These are phyloP conservation scores for Drosophila ezoana DNA, from an alignment of 2,888 invertebrate species.

Conservation along the genomic window DNA sequence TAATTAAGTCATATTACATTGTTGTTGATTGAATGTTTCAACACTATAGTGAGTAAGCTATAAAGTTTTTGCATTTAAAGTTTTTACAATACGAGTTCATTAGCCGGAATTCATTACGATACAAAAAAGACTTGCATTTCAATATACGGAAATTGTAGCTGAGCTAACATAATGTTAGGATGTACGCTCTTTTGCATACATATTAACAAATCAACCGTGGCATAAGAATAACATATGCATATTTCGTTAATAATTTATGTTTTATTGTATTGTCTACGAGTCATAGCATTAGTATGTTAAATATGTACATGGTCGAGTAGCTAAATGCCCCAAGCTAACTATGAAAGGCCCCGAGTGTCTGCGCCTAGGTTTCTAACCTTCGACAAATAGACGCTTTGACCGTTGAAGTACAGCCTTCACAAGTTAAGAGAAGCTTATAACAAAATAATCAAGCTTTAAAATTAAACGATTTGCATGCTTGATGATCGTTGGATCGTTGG, in stretches of 20 bases:
- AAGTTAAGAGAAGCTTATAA: conserved; percentile 22
- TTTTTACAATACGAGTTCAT: conserved; percentile 3
- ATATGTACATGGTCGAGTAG: conserved; percentile 19
- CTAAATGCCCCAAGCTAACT: conserved; percentile 25
- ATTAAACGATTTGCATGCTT: conserved; percentile 14
- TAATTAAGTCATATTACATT: not conserved
- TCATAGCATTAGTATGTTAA: conserved; percentile 14
- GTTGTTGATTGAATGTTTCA: not conserved
- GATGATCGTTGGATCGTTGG: conserved; percentile 7
- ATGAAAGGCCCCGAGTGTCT: conserved; percentile 17
- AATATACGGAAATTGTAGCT: not conserved
- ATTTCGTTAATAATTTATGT: conserved; percentile 17
- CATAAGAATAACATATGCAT: conserved; percentile 11
- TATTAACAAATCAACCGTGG: not conserved
- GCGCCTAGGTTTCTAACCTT: conserved; percentile 45
- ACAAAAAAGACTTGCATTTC: not conserved
- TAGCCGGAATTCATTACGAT: not conserved
- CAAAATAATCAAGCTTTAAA: not conserved
- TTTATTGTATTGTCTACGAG: conserved; percentile 2
- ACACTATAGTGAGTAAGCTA: not conserved
- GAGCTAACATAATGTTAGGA: not conserved
- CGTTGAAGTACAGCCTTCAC: conserved; percentile 60
- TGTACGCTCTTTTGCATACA: not conserved
- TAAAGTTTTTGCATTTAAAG: not conserved
- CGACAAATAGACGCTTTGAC: conserved; percentile 42